These are phyloP conservation scores for Opisthograptis luteolata DNA, from an alignment of 2,888 invertebrate species.

Conservation along the genomic window DNA sequence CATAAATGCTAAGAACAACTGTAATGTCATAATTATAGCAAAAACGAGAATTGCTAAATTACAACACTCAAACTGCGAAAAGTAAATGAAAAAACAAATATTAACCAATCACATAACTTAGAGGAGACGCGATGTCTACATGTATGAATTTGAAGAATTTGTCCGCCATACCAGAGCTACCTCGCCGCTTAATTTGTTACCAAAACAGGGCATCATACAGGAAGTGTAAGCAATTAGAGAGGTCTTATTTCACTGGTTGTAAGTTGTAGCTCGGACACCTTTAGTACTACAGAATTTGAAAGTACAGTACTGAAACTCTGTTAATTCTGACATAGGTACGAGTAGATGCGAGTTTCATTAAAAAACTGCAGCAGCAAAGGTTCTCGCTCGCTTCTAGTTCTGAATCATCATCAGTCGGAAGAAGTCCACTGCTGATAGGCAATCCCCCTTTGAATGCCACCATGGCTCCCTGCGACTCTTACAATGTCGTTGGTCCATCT, in stretches of 20 bases:
- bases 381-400: too few species aligned
- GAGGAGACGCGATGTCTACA: constrained; percentile 30
- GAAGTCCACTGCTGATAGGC: too few species aligned
- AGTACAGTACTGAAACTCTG: constrained; percentile 1
- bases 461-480: too few species aligned
- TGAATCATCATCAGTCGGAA: too few species aligned
- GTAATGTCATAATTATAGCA: too few species aligned
- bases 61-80: not conserved
- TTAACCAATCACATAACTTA: constrained; percentile 35
- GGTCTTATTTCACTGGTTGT: constrained; percentile 39
- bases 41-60: not conserved
- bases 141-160: constrained; percentile 34
- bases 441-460: too few species aligned
- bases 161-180: constrained; percentile 35
- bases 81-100: constrained; percentile 11
- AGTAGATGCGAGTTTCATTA: too few species aligned
- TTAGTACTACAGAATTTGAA: not conserved
- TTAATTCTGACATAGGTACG: too few species aligned
- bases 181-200: constrained; percentile 34
- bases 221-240: constrained; percentile 34
- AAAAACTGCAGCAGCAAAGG: not conserved
- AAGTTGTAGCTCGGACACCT: constrained; percentile 11
- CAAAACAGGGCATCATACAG: constrained; percentile 38
- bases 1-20: not conserved
- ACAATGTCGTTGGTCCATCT: too few species aligned